phyloP scores from a whole-genome alignment of 2,113 vertebrate genomes.

The Solea solea region DNA sequence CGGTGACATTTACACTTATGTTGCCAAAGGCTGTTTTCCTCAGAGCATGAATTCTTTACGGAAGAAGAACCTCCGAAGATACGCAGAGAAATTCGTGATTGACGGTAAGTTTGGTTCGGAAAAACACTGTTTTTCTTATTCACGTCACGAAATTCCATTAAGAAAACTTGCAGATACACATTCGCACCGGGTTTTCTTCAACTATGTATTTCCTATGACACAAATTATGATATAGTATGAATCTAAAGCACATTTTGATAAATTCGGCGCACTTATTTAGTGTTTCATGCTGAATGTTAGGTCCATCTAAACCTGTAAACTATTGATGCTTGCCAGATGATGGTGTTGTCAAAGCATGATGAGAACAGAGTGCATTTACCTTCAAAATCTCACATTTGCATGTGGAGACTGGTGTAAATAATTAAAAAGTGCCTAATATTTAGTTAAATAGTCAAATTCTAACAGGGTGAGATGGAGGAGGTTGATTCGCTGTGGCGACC shows the following conservation, averaged over 20 bases:
- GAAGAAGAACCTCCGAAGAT: conserved; percentile 89
- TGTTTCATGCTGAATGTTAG: not conserved
- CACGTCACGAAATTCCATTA: not conserved
- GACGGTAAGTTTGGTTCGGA: conserved; percentile 77
- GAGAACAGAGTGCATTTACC: too few relatives aligned
- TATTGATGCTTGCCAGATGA: not conserved
- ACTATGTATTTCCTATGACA: not conserved
- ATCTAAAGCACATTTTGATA: not conserved
- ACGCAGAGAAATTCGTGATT: conserved; percentile 88
- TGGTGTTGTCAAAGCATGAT: not conserved
- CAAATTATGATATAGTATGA: fast-evolving
- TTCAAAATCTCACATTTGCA: not conserved
- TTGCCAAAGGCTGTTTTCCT: conserved; percentile 88
- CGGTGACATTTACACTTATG: conserved; percentile 87
- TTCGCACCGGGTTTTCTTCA: fast-evolving
- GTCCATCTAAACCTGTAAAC: not conserved
- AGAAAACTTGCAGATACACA: not conserved
- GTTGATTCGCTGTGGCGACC: too few relatives aligned
- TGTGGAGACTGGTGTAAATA: not conserved
- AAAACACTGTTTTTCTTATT: not conserved
- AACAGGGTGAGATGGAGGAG: too few relatives aligned
- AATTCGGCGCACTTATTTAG: not conserved
- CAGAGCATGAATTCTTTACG: conserved; percentile 85
- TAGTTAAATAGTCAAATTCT: too few relatives aligned
- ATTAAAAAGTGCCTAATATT: too few relatives aligned